Percentiles rank a stretch among this genome's conserved stretches.
phyloP scores from a whole-genome alignment of 2,113 vertebrate species.

The Cyanoliseus patagonus region DNA sequence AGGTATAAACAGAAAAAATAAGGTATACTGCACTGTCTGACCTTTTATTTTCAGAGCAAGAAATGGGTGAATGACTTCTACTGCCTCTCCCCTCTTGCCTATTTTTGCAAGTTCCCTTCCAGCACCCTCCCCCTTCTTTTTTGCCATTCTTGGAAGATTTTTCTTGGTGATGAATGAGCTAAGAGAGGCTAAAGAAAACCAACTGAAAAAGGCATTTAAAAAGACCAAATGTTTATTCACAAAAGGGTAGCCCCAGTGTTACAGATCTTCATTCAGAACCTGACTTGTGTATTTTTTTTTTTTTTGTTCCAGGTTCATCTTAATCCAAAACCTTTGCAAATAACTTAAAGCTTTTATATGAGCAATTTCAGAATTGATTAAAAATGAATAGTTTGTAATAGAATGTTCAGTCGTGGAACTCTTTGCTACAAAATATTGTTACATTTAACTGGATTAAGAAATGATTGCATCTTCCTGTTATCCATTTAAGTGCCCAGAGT shows the following conservation, averaged over 20 bases:
- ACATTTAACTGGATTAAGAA: constrained; percentile 28
- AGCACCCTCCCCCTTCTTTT: rapidly evolving
- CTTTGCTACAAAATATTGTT: not conserved
- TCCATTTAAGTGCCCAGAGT: not conserved
- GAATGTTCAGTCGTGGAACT: not conserved
- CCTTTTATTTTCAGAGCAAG: not conserved
- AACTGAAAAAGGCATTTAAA: not conserved
- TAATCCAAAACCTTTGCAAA: not conserved
- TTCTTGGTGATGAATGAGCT: not conserved
- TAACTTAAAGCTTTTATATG: not conserved
- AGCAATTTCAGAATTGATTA: not conserved
- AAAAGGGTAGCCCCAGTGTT: not conserved
- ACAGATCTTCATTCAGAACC: not conserved
- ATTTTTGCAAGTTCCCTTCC: not conserved
- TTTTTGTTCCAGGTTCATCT: not conserved
- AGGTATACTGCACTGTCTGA: not conserved
- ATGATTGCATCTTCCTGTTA: not conserved
- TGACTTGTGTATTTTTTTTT: not conserved
- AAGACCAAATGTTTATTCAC: not conserved
- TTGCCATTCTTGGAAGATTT: not conserved
- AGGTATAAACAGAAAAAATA: not conserved
- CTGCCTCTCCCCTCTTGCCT: not conserved
- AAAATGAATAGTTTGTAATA: not conserved
- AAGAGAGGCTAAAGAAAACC: not conserved
- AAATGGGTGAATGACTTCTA: not conserved